Conservation (phyloP, 2,113 vertebrate species). For the Collichthys lucidus region DNA sequence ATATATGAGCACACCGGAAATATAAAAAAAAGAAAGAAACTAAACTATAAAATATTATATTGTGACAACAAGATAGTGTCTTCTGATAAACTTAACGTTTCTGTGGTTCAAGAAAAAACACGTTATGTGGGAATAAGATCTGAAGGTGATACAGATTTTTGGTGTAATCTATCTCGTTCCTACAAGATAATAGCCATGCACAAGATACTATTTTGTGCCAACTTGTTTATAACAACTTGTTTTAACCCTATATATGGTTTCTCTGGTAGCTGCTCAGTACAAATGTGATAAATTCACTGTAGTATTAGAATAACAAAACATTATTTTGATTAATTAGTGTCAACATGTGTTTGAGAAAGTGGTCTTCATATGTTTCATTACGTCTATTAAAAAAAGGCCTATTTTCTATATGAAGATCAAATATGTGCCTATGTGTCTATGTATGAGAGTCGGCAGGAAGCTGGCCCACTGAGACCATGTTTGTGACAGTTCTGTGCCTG, state of each 20-base stretch:
- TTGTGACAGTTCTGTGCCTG: conserved; percentile 76
- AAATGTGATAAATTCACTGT: too few species aligned
- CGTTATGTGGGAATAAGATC: neutral
- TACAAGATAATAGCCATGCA: neutral
- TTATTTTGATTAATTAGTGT: too few species aligned
- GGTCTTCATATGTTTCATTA: too few species aligned
- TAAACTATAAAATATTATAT: neutral
- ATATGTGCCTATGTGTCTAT: too few species aligned
- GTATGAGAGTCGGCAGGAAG: conserved; percentile 69
- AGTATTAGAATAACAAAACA: too few species aligned
- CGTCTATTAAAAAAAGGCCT: too few species aligned
- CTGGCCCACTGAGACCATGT: conserved; percentile 24
- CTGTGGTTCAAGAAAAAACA: neutral
- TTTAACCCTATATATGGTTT: too few species aligned
- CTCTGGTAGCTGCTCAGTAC: too few species aligned
- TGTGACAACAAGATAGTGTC: neutral
- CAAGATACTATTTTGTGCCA: neutral
- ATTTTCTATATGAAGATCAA: too few species aligned
- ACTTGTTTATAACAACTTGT: neutral
- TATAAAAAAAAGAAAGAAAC: neutral
- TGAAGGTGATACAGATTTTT: neutral
- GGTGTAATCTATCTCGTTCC: neutral
- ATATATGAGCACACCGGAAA: neutral
- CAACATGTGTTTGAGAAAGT: too few species aligned
- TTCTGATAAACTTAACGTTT: neutral